Base-by-base conservation (phyloP, 1,140 invertebrate species). In the Sycophaga agraensis region DNA sequence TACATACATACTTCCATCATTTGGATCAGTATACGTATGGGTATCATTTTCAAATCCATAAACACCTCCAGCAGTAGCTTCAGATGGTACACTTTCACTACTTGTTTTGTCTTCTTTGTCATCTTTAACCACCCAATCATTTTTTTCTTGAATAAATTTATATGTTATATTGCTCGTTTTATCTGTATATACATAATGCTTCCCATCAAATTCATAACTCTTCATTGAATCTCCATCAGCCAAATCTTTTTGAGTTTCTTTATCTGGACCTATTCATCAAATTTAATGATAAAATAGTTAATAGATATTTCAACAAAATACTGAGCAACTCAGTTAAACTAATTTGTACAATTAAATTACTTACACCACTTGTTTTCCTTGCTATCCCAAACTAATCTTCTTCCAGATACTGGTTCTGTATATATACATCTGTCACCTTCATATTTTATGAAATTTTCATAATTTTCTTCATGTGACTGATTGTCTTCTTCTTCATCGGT, bases 1-100 rank as follows among this genome's bases (percentile, higher is more conserved):
- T 73, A 97, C 89, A 78, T 89, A 97, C 55, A 90, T 87, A 8
- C 89, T 89, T 4, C 94, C 94, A 86, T 98, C 95, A 46, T 71
- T 80, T 60, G 88, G 82, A 79, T 97, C 95, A 14, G 87, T 91
- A 66, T 93, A 95, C 5, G 87, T 89, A 66, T 90, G 89, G 34
- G 88, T 88, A 67, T 91, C 87, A 73, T 90, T 85, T 77, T 92
- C 88, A 79, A 87, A 90, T 48, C 87, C 87, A 75, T 91, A 91
- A 53, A 71, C 16, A 31, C 78, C 78, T 42, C 70, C 70, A 51
- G 28, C 5, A 19, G 78, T 72, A 53, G 74, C 75, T 61, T 78
- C 74, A 17, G 68, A 46, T 59, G 46, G 57, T 16, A 62, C 66
- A 34, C 46, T 59, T 48, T 59, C 59, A 54, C n/a, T n/a, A n/a